Percentiles rank a stretch among this genome's conserved stretches.
phyloP scores from a whole-genome alignment of 2,888 invertebrate genomes.

The Mythimna loreyi region DNA sequence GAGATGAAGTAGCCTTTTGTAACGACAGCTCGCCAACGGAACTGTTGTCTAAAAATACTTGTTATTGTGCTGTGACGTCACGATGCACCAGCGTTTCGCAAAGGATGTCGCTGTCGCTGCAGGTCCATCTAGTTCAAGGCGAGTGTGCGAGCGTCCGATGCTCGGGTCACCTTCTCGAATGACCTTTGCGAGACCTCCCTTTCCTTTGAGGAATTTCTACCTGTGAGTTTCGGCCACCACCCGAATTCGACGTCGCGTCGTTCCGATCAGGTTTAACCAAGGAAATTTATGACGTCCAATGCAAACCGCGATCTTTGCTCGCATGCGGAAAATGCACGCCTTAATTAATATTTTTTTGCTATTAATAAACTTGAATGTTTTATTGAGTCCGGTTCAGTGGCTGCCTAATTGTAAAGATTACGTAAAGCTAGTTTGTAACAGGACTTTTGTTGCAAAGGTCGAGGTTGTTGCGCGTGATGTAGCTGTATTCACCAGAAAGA shows the following conservation, averaged over 20 bases:
- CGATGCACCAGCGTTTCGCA: conserved; percentile 67
- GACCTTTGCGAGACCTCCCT: conserved; percentile 84
- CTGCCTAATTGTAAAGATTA: conserved; percentile 24
- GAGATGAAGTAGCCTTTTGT: not conserved
- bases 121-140: conserved; percentile 84
- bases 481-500: conserved; percentile 13
- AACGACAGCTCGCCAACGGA: not conserved
- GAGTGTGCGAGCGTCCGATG: conserved; percentile 76
- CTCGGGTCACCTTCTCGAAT: conserved; percentile 81
- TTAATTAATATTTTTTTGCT: conserved; percentile 5
- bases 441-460: conserved; percentile 43
- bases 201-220: conserved; percentile 82
- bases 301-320: conserved; percentile 22
- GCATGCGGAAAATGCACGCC: conserved; percentile 41
- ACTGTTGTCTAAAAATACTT: conserved; percentile 22
- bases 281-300: conserved; percentile 59
- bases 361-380: conserved; percentile 8
- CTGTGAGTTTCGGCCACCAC: conserved; percentile 66
- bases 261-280: conserved; percentile 73
- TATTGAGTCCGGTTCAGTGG: conserved; percentile 17
- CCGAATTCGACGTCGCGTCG: conserved; percentile 25
- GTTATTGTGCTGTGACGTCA: conserved; percentile 38
- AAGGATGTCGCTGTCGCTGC: conserved; percentile 72
- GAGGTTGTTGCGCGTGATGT: conserved; percentile 22
- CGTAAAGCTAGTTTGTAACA: conserved; percentile 27